Evolutionary conservation across 2,888 invertebrate genomes (phyloP).

Genomic region (Ormyrus nitidulus): DNA sequence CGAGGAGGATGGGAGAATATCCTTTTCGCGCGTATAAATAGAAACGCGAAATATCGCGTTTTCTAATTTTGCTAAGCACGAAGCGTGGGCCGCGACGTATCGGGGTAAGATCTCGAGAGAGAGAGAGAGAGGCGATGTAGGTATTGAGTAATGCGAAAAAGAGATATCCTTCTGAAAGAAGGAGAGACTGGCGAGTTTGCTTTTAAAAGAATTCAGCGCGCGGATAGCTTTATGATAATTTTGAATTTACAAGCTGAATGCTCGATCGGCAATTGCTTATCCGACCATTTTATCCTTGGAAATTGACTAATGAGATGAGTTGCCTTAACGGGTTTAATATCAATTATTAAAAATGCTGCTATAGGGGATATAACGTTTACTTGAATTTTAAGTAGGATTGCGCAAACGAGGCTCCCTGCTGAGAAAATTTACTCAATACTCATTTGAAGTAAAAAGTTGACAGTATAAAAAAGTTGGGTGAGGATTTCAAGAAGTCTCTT

Average conservation of each 20-base stretch:
- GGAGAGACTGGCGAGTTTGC: constrained; percentile 30
- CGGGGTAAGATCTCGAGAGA: constrained; percentile 24
- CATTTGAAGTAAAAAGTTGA: too few species aligned
- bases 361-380: too few species aligned
- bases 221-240: constrained; percentile 17
- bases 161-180: constrained; percentile 25
- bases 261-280: neutral
- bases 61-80: constrained; percentile 51
- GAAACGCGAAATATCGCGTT: constrained; percentile 51
- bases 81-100: constrained; percentile 15
- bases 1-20: constrained; percentile 24
- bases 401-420: too few species aligned
- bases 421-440: too few species aligned
- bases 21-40: constrained; percentile 33
- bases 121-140: neutral
- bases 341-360: too few species aligned
- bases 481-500: too few species aligned
- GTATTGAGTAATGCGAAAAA: constrained; percentile 31
- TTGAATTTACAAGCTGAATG: constrained; percentile 8
- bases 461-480: too few species aligned
- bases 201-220: neutral
- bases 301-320: neutral
- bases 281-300: neutral
- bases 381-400: too few species aligned
- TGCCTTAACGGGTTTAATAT: neutral